Conservation (phyloP, 1,140 invertebrate species). For the Danaus melanippus region DNA sequence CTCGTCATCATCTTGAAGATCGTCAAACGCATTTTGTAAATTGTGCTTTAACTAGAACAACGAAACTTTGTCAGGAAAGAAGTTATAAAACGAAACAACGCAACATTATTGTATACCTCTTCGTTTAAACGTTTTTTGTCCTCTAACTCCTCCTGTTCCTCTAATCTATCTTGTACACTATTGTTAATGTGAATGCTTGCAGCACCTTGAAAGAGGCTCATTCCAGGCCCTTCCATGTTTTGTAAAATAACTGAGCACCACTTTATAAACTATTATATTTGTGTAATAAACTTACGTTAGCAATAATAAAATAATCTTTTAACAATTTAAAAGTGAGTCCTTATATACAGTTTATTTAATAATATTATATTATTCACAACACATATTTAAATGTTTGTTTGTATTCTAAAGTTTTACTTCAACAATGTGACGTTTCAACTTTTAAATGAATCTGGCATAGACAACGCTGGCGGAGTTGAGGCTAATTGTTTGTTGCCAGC, state of each 20-base stretch:
- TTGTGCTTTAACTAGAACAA: constrained; percentile 67
- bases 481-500: no score
- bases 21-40: constrained; percentile 73
- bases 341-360: no score
- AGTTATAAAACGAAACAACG: neutral
- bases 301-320: neutral
- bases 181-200: constrained; percentile 73
- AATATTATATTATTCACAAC: no score
- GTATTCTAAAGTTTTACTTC: no score
- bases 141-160: constrained; percentile 73
- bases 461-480: no score
- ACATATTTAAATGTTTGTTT: no score
- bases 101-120: constrained; percentile 55
- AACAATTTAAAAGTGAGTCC: no score
- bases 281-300: neutral
- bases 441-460: no score
- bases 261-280: constrained; percentile 3
- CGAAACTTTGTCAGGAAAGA: constrained; percentile 6
- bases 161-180: constrained; percentile 69
- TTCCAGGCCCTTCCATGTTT: constrained; percentile 68
- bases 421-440: no score
- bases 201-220: constrained; percentile 74
- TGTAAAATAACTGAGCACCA: constrained; percentile 1
- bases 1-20: constrained; percentile 72
- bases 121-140: constrained; percentile 73